Evolutionary conservation across 1,140 invertebrate species (phyloP), one percentile per base, ranked within the genome.

Genomic region (Drosophila trapezifrons): DNA sequence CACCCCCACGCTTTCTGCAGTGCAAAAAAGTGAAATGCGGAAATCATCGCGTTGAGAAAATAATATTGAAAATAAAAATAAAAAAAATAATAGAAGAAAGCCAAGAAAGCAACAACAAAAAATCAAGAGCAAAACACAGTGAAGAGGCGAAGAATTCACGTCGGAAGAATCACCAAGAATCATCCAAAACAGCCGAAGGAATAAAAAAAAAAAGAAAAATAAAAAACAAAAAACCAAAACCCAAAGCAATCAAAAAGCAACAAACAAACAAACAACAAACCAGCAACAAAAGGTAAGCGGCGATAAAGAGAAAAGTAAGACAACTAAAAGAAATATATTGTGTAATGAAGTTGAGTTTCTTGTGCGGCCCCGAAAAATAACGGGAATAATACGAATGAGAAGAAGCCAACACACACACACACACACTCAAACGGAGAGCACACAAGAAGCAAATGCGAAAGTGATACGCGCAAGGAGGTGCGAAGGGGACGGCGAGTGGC

Each of bases 261-360:
- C 56, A 66, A 29, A 47, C 56, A 66, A 29, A 47, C 35, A 27
- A 67, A 52, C 52, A 51, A 51, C 51, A 73, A 56, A 74, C 57
- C 57, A 74, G 46, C 42, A 70, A 70, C 57, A 77, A 71, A 71
- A 77, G 75, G 56, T 70, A 77, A 77, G 51, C 73, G 69, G 18
- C 27, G 17, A 18, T 32, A 47, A 76, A 63, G 22, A 32, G 35
- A 17, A 51, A 18, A 17, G 47, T 32, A 32, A 9, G 49, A 12
- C 32, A 52, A 52, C 49, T 51, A 20, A 35, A 45, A 49, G 47
- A 60, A 54, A 55, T 59, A 62, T 80, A 87, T 87, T 87, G 83
- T 87, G 83, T 87, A 87, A 87, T 87, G 76, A 87, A 87, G 76
- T 87, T 74, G 78, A 71, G 59, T 60, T 67, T 58, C 72, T 80